Conservation (phyloP, 2,797 vertebrate genomes). For the Pantherophis vulpinus region DNA sequence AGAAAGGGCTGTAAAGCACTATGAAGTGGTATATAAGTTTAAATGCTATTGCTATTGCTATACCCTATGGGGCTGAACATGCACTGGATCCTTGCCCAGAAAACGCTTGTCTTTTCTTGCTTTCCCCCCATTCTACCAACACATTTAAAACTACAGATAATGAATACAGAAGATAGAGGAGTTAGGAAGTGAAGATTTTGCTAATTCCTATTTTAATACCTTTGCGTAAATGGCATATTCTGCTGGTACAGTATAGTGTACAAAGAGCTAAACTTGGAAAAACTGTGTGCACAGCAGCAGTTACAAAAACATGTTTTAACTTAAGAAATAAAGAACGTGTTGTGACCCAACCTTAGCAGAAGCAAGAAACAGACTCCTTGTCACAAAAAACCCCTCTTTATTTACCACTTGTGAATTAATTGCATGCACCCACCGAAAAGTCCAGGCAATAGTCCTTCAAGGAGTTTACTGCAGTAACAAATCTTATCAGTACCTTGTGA, state of each 20-base stretch:
- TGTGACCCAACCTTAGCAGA: too few species aligned
- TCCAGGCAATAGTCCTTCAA: too few species aligned
- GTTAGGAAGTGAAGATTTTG: background rate
- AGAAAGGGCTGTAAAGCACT: too few species aligned
- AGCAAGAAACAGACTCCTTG: too few species aligned
- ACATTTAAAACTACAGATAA: background rate
- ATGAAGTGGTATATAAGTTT: too few species aligned
- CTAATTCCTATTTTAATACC: background rate
- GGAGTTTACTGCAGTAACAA: too few species aligned
- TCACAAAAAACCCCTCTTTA: too few species aligned
- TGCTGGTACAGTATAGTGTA: background rate
- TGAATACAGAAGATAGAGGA: background rate
- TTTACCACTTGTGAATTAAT: too few species aligned
- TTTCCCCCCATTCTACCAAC: background rate
- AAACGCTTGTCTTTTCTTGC: background rate
- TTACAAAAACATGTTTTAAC: background rate
- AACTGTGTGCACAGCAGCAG: background rate
- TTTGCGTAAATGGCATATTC: background rate
- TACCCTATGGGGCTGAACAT: background rate
- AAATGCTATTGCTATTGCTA: too few species aligned
- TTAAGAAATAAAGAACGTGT: background rate
- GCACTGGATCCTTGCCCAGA: background rate
- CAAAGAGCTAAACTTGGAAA: background rate
- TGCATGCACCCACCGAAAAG: too few species aligned
- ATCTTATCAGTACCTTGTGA: too few species aligned